Evolutionary conservation across 2,888 invertebrate species (phyloP).

Genomic region (Drosophila gaucha): DNA sequence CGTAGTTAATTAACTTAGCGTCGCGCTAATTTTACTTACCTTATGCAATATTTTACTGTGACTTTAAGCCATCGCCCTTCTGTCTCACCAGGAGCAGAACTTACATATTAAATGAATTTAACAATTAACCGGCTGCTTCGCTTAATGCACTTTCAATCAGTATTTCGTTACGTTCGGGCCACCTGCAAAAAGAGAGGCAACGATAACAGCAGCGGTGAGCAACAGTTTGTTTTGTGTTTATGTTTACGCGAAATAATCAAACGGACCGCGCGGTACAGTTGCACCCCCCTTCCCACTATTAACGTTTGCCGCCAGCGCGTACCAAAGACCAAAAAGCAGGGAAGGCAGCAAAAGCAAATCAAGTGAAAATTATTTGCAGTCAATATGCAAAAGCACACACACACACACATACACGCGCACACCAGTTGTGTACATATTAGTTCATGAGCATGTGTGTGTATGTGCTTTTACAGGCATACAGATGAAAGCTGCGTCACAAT

Average conservation of each 20-base stretch:
- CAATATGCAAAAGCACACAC: conserved; percentile 69
- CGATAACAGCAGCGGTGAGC: conserved; percentile 61
- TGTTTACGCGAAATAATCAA: conserved; percentile 79
- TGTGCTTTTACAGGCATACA: conserved; percentile 17
- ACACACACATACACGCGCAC: conserved; percentile 11
- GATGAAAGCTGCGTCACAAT: conserved; percentile 53
- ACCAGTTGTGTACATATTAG: not conserved
- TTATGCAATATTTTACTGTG: conserved; percentile 26
- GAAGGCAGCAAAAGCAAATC: conserved; percentile 55
- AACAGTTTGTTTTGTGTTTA: conserved; percentile 77
- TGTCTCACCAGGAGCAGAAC: conserved; percentile 46
- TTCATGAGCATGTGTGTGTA: not conserved
- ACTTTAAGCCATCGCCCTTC: conserved; percentile 23
- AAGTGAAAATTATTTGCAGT: conserved; percentile 76
- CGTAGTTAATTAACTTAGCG: not conserved
- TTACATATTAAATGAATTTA: conserved; percentile 31
- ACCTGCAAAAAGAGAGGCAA: conserved; percentile 65
- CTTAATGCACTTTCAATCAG: conserved; percentile 50
- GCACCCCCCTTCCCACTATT: conserved; percentile 44
- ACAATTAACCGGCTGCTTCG: conserved; percentile 48
- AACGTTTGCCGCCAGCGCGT: conserved; percentile 19
- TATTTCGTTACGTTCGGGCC: conserved; percentile 49
- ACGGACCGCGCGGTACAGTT: conserved; percentile 75
- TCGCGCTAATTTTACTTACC: conserved; percentile 23
- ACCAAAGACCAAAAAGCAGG: conserved; percentile 11